These are phyloP conservation scores for Bombus sibiricus DNA, from an alignment of 1,140 invertebrate genomes.

Conservation along the genomic window DNA sequence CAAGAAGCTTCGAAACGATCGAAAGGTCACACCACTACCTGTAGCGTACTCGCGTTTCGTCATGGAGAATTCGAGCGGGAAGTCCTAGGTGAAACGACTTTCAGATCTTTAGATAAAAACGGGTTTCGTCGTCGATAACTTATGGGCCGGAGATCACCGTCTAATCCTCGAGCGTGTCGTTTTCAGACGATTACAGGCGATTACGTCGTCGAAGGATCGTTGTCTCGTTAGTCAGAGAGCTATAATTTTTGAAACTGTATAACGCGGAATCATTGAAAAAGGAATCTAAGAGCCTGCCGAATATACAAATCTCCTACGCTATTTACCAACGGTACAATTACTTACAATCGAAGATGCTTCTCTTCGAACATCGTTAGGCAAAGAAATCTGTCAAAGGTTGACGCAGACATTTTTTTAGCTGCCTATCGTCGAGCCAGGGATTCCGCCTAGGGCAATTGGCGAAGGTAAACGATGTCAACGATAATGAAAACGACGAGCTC, in stretches of 20 bases:
- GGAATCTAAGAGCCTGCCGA: too few relatives aligned
- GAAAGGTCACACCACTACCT: conserved; percentile 1
- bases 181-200: conserved; percentile 30
- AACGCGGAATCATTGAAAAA: neutral
- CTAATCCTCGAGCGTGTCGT: conserved; percentile 37
- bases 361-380: too few relatives aligned
- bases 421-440: neutral
- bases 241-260: conserved; percentile 5
- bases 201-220: neutral
- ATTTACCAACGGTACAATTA: neutral
- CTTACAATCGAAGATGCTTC: too few relatives aligned
- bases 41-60: conserved; percentile 7
- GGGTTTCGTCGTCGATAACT: conserved; percentile 30
- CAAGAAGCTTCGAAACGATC: neutral
- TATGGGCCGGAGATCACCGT: conserved; percentile 10
- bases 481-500: conserved; percentile 41
- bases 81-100: neutral
- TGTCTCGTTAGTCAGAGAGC: neutral
- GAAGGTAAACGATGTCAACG: conserved; percentile 43
- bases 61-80: conserved; percentile 23
- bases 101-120: conserved; percentile 50
- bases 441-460: conserved; percentile 64
- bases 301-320: neutral
- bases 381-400: neutral
- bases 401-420: neutral